These are phyloP conservation scores for Protobothrops flavoviridis DNA, from an alignment of 2,113 vertebrate species.

Conservation along the genomic window DNA sequence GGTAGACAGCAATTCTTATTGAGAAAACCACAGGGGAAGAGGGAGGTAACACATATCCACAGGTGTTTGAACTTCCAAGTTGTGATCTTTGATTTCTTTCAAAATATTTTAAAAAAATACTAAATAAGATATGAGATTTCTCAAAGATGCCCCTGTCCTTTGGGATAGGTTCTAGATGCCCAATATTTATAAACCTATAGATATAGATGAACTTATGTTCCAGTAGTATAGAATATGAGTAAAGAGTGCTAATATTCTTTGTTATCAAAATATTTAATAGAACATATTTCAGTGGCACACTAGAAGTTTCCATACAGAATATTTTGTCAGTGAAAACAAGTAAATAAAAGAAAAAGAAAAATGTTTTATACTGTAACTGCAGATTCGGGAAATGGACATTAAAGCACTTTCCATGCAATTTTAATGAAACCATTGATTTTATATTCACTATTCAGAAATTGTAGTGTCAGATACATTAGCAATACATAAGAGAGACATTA, in stretches of 20 bases:
- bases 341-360: not conserved
- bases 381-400: not conserved
- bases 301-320: not conserved
- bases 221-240: not conserved
- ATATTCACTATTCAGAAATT: not conserved
- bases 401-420: slow-evolving; percentile 12
- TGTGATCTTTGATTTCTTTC: not conserved
- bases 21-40: not conserved
- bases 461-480: not conserved
- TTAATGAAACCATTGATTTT: slow-evolving; percentile 26
- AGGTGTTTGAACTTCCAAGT: not conserved
- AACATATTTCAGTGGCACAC: not conserved
- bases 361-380: slow-evolving; percentile 4
- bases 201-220: not conserved
- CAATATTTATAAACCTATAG: not conserved
- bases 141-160: not conserved
- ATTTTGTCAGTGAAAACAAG: not conserved
- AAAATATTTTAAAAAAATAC: not conserved
- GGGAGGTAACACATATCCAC: not conserved
- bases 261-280: not conserved
- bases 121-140: not conserved
- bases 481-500: not conserved
- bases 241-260: not conserved
- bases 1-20: not conserved
- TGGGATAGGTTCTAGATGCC: not conserved